Conservation (phyloP, 1,140 invertebrate species). For the Hyposmocoma kahamanoa region DNA sequence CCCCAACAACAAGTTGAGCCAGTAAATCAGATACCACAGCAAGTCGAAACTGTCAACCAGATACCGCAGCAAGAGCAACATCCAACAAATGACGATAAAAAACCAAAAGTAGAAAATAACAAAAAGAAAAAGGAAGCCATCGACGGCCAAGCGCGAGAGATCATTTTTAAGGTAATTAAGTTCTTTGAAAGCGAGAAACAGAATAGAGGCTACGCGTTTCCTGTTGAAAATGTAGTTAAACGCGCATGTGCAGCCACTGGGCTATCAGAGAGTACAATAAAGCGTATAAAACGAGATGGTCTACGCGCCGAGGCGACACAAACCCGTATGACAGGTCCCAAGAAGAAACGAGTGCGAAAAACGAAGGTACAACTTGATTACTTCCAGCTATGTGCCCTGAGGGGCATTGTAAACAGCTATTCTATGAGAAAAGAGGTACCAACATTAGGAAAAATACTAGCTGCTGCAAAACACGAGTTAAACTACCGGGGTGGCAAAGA, state of each 20-base stretch:
- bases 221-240: constrained; percentile 64
- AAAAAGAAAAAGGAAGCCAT: constrained; percentile 65
- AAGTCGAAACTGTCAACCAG: too few species aligned
- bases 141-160: constrained; percentile 58
- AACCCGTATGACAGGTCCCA: constrained; percentile 60
- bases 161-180: constrained; percentile 64
- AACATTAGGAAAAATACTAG: constrained; percentile 57
- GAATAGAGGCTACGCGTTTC: constrained; percentile 58
- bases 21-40: neutral
- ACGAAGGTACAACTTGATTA: constrained; percentile 64
- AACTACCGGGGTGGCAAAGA: constrained; percentile 61
- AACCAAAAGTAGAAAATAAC: constrained; percentile 32
- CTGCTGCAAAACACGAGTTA: constrained; percentile 52
- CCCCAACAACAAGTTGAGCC: neutral
- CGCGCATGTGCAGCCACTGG: constrained; percentile 59
- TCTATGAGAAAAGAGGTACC: constrained; percentile 56
- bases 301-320: constrained; percentile 56
- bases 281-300: constrained; percentile 60
- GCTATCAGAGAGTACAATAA: constrained; percentile 61
- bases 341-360: constrained; percentile 59
- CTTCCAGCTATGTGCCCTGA: constrained; percentile 55
- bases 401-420: constrained; percentile 59
- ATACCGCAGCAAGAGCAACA: constrained; percentile 4
- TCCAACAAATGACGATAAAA: neutral
- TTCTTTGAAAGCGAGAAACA: constrained; percentile 68